Evolutionary conservation across 2,888 invertebrate species (phyloP).

Genomic region (Caenorhabditis macrosperma): DNA sequence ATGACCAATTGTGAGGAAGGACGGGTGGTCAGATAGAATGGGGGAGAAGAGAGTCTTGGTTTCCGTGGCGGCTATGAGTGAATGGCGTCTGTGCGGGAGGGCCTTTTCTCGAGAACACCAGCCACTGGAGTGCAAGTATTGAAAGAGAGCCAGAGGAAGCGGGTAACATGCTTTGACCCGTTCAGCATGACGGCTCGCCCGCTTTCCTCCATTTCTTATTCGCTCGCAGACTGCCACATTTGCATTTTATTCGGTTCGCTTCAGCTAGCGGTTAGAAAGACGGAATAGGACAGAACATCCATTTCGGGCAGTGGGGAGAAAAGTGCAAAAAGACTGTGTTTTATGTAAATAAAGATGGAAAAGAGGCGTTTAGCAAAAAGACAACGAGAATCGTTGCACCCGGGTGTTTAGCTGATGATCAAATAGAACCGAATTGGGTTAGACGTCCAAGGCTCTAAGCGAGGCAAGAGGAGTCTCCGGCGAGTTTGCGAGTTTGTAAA

Average conservation of each 20-base stretch:
- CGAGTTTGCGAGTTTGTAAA: neutral
- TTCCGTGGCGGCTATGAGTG: slow-evolving; percentile 4
- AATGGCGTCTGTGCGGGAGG: slow-evolving; percentile 1
- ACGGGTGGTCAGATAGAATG: neutral
- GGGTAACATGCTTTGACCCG: slow-evolving; percentile 32
- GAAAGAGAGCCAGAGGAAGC: slow-evolving; percentile 15
- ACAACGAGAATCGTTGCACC: neutral
- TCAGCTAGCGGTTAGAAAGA: slow-evolving; percentile 13
- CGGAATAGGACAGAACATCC: neutral
- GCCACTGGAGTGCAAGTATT: neutral
- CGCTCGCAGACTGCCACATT: slow-evolving; percentile 36
- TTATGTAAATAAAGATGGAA: neutral
- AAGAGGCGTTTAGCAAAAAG: slow-evolving; percentile 6
- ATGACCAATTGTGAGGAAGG: slow-evolving; percentile 47
- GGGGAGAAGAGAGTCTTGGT: slow-evolving; percentile 32
- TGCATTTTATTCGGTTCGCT: slow-evolving; percentile 43
- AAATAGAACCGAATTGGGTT: slow-evolving; percentile 53
- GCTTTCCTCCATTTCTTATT: slow-evolving; percentile 47
- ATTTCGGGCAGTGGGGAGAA: neutral
- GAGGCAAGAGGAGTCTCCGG: neutral
- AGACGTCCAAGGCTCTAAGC: slow-evolving; percentile 23
- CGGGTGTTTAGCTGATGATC: slow-evolving; percentile 51
- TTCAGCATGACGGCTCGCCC: slow-evolving; percentile 10
- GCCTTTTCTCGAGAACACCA: no score
- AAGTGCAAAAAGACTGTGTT: slow-evolving; percentile 7